Base-by-base conservation (phyloP, 2,113 vertebrate genomes). In the Carollia perspicillata region DNA sequence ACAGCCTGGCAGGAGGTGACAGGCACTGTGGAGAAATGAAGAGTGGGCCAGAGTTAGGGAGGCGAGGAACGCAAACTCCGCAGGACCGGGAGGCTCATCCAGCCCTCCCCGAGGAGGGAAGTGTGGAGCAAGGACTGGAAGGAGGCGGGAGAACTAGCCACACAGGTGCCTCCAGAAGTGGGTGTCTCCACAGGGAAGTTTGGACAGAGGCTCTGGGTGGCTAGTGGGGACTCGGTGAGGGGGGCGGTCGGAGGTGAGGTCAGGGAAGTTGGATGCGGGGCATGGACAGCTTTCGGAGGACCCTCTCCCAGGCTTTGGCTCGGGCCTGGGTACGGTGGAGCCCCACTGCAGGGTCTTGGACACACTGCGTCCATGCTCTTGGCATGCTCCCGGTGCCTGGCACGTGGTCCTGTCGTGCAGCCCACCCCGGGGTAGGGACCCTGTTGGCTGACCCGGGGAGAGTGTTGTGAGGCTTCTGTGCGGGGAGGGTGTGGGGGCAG, bases 61-160 rank as follows among this genome's bases (percentile, higher is more conserved):
- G 51, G 26, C 26, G 47, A 58, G 22, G 63, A 22, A 26, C 18
- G 7, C 17, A 8, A 26, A 2, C 26, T 69, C 40, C 40, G 13
- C 4, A 0, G 2, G 20, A 3, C 66, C 0, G 20, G 20, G n/a
- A 9, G 53, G 23, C 40, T 80, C 55, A 23, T n/a, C 13, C 2
- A 11, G 58, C 55, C 60, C 37, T 55, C 18, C 5, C 12, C 10
- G 18, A 14, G 40, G 33, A 55, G 63, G 30, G 22, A 26, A 3
- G n/a, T 44, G 30, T 13, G 60, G 79, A 85, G 55, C 14, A 12
- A 55, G 40, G 66, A 3, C 11, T 9, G 28, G 22, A 51, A 49
- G 20, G 22, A 14, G 20, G 16, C 1, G 4, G 40, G 55, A 63
- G 47, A 47, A 28, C 13, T 20, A 49, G 44, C 83, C 81, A 44